Evolutionary conservation across 2,113 vertebrate genomes (phyloP).

Genomic region (Istiophorus platypterus): DNA sequence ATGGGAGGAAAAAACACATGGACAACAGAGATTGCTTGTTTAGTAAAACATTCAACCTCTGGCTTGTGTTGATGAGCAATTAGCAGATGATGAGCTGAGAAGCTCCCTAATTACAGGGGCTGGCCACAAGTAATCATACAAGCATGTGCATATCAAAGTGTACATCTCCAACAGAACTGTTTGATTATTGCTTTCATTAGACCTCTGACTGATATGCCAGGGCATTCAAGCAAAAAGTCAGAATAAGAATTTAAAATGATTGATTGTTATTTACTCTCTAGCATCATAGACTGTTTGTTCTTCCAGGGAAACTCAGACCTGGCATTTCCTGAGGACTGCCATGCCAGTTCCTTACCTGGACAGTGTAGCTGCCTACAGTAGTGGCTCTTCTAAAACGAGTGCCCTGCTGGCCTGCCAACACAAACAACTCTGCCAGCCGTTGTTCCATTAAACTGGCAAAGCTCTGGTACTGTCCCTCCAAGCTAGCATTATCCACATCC

Average conservation of each 20-base stretch:
- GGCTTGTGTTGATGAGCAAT: slow-evolving; percentile 68
- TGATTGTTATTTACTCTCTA: neutral
- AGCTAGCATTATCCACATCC: slow-evolving; percentile 91
- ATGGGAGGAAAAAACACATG: slow-evolving; percentile 3
- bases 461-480: slow-evolving; percentile 95
- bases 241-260: slow-evolving; percentile 20
- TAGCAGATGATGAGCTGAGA: slow-evolving; percentile 61
- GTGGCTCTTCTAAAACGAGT: slow-evolving; percentile 91
- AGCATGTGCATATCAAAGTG: slow-evolving; percentile 43
- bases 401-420: slow-evolving; percentile 93
- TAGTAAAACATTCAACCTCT: slow-evolving; percentile 50
- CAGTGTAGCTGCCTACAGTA: slow-evolving; percentile 93
- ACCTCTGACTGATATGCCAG: slow-evolving; percentile 31
- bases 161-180: slow-evolving; percentile 29
- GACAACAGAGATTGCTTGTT: slow-evolving; percentile 25
- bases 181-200: slow-evolving; percentile 24
- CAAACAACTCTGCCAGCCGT: slow-evolving; percentile 93
- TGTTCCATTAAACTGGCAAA: slow-evolving; percentile 97
- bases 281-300: slow-evolving; percentile 15
- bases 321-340: neutral
- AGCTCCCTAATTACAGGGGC: slow-evolving; percentile 56
- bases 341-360: slow-evolving; percentile 87
- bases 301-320: slow-evolving; percentile 13
- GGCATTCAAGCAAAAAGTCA: slow-evolving; percentile 11
- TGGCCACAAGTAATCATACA: slow-evolving; percentile 50